These are phyloP conservation scores for Nomada hirtipes DNA, from an alignment of 2,888 invertebrate genomes.

Conservation along the genomic window DNA sequence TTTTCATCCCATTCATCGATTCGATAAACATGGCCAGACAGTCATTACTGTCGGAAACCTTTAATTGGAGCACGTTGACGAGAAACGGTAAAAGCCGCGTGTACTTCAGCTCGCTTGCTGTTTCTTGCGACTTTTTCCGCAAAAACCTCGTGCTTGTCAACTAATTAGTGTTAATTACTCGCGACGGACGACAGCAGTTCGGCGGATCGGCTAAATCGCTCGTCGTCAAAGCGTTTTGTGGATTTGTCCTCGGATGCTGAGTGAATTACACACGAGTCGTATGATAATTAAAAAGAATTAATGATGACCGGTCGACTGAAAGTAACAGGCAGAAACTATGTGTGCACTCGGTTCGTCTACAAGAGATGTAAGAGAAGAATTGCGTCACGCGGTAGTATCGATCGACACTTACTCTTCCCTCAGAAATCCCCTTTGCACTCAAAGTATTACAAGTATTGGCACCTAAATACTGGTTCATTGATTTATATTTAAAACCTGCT, in stretches of 20 bases:
- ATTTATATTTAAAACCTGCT: neutral
- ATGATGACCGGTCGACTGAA: neutral
- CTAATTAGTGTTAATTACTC: slow-evolving; percentile 52
- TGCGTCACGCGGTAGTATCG: neutral
- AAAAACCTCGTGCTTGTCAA: slow-evolving; percentile 22
- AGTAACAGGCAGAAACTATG: no score
- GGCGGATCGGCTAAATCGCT: slow-evolving; percentile 6
- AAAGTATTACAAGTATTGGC: neutral
- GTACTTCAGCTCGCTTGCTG: slow-evolving; percentile 6
- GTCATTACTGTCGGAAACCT: slow-evolving; percentile 47
- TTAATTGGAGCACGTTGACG: slow-evolving; percentile 58
- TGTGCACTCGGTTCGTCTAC: no score
- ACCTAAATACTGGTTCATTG: no score
- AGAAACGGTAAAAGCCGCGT: slow-evolving; percentile 29
- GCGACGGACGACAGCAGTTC: neutral
- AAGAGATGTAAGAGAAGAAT: neutral
- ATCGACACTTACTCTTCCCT: neutral
- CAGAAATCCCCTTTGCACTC: neutral
- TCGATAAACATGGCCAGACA: slow-evolving; percentile 44
- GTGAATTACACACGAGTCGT: slow-evolving; percentile 1
- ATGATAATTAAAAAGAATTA: neutral
- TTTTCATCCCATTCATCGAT: slow-evolving; percentile 56
- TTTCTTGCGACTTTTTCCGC: slow-evolving; percentile 29
- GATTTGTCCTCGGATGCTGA: neutral
- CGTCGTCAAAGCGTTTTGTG: neutral